phyloP scores from a whole-genome alignment of 2,888 invertebrate genomes.

The Autographa gamma region DNA sequence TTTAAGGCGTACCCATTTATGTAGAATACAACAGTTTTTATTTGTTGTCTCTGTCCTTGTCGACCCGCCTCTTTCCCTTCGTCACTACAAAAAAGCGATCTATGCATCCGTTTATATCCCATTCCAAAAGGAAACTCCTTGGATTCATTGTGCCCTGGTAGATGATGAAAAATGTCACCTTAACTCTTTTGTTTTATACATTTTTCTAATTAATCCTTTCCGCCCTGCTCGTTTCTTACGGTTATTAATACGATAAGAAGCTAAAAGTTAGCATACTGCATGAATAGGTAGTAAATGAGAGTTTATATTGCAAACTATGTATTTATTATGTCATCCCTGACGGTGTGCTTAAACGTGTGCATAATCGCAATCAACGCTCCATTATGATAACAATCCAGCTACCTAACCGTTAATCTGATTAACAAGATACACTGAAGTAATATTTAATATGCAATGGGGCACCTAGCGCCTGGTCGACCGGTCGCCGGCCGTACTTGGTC shows the following conservation, averaged over 20 bases:
- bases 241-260: no score
- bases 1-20: constrained; percentile 58
- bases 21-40: constrained; percentile 57
- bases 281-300: no score
- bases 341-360: not conserved
- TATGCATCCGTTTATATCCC: constrained; percentile 39
- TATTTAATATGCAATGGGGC: constrained; percentile 23
- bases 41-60: constrained; percentile 59
- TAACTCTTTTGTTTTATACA: constrained; percentile 52
- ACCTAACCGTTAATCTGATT: not conserved
- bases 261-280: no score
- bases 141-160: constrained; percentile 62
- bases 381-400: not conserved
- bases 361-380: not conserved
- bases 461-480: constrained; percentile 5
- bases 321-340: not conserved
- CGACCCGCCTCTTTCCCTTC: constrained; percentile 49
- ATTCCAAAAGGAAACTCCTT: constrained; percentile 31
- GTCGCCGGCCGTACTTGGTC: constrained; percentile 17
- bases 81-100: constrained; percentile 42
- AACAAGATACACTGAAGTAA: constrained; percentile 14
- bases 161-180: constrained; percentile 56
- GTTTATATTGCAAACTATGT: no score
- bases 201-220: not conserved
- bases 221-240: not conserved